A percentile compares a stretch with the other conserved stretches of the same genome.
These are phyloP conservation scores for Drosophila hamatofila DNA, from an alignment of 2,888 invertebrate genomes.

Conservation along the genomic window DNA sequence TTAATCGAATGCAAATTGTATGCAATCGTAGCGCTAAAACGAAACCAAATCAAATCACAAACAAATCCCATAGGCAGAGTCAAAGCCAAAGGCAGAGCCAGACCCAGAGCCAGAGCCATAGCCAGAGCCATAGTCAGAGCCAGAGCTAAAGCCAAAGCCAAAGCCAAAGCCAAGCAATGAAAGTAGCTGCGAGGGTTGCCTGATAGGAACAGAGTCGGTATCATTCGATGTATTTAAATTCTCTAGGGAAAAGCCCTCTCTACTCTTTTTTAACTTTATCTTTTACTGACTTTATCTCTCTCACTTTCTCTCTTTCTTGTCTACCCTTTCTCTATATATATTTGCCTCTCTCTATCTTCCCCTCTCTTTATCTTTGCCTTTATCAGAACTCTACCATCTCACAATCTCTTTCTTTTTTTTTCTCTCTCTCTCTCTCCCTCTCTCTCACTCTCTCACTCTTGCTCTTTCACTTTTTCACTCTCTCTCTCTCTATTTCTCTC, in stretches of 20 bases:
- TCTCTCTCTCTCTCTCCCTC: too few species aligned
- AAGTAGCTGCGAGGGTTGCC: not conserved
- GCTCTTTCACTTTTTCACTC: too few species aligned
- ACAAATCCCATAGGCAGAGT: constrained; percentile 10
- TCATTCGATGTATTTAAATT: not conserved
- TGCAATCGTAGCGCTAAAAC: constrained; percentile 64
- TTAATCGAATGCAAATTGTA: constrained; percentile 74
- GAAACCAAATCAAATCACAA: constrained; percentile 48
- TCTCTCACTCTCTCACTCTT: too few species aligned
- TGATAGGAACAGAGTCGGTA: not conserved
- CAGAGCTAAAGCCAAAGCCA: not conserved
- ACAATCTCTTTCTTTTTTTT: too few species aligned
- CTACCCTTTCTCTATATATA: too few species aligned
- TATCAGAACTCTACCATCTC: too few species aligned
- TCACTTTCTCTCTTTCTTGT: too few species aligned
- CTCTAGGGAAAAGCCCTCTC: not conserved
- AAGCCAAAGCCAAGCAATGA: not conserved
- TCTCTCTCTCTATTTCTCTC: not conserved
- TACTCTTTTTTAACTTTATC: too few species aligned
- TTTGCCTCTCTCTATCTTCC: too few species aligned
- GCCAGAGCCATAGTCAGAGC: not conserved
- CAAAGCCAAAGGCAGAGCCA: not conserved
- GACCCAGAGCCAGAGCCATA: not conserved
- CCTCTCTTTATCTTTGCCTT: too few species aligned
- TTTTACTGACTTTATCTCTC: too few species aligned